These are phyloP conservation scores for Pachycephus smyrnensis DNA, from an alignment of 2,888 invertebrate genomes.

Conservation along the genomic window DNA sequence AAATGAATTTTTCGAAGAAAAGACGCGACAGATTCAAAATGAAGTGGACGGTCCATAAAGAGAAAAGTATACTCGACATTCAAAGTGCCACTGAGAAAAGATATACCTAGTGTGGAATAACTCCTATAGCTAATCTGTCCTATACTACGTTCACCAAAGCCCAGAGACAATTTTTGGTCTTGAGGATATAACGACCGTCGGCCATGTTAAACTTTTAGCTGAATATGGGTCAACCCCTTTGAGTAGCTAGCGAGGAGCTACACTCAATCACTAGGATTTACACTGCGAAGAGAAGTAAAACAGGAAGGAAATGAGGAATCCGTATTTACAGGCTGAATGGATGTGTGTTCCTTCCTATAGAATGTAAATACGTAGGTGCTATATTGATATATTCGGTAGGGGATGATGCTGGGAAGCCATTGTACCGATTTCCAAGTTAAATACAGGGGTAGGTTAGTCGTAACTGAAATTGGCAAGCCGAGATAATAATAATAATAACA, in stretches of 20 bases:
- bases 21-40: background rate
- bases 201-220: background rate
- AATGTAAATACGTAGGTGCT: background rate
- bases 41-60: background rate
- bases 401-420: background rate
- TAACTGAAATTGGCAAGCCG: background rate
- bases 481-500: background rate
- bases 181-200: background rate
- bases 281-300: background rate
- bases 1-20: background rate
- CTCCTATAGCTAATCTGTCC: background rate
- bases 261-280: background rate
- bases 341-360: background rate
- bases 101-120: background rate
- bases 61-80: background rate
- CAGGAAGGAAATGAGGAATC: background rate
- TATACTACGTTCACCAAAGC: background rate
- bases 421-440: too few relatives aligned
- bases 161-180: background rate
- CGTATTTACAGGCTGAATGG: background rate
- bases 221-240: background rate
- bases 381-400: background rate
- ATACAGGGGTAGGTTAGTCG: background rate
- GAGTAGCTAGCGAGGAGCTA: background rate
- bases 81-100: background rate